Percentiles rank a stretch among this genome's conserved stretches.
Conservation (phyloP, 2,113 vertebrate species). For the Oryctolagus cuniculus region DNA sequence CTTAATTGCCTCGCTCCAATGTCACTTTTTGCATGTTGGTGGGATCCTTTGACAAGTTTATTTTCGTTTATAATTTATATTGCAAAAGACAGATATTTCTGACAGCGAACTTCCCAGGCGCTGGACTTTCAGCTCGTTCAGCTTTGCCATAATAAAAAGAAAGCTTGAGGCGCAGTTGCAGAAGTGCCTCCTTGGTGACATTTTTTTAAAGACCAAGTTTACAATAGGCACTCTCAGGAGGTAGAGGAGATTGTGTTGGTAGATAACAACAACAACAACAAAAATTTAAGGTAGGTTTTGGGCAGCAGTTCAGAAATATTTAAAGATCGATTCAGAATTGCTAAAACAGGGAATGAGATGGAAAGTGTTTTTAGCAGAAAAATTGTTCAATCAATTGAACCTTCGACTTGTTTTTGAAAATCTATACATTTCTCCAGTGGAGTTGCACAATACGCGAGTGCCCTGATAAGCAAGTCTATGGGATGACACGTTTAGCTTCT, state of each 20-base stretch:
- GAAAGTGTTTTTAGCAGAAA: neutral
- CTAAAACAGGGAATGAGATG: rapidly evolving
- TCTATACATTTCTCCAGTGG: conserved; percentile 68
- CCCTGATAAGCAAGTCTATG: conserved; percentile 69
- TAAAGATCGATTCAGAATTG: neutral
- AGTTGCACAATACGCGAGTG: conserved; percentile 64
- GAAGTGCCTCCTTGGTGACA: neutral
- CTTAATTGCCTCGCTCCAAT: conserved; percentile 46
- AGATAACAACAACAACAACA: neutral
- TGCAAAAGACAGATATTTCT: conserved; percentile 58
- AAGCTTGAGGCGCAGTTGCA: neutral
- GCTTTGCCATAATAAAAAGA: conserved; percentile 57
- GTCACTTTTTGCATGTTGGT: conserved; percentile 36
- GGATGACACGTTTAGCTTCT: conserved; percentile 71
- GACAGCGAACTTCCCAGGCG: conserved; percentile 46
- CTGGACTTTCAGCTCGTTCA: conserved; percentile 48
- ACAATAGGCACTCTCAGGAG: neutral
- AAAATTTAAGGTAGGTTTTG: neutral
- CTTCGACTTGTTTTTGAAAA: conserved; percentile 66
- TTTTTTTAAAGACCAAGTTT: conserved; percentile 54
- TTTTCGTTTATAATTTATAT: conserved; percentile 77
- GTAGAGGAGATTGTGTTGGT: neutral
- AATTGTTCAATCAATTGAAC: conserved; percentile 61
- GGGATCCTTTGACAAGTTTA: conserved; percentile 75
- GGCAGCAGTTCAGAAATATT: rapidly evolving